Evolutionary conservation across 2,113 vertebrate species (phyloP).

Genomic region (Malurus cyaneus): DNA sequence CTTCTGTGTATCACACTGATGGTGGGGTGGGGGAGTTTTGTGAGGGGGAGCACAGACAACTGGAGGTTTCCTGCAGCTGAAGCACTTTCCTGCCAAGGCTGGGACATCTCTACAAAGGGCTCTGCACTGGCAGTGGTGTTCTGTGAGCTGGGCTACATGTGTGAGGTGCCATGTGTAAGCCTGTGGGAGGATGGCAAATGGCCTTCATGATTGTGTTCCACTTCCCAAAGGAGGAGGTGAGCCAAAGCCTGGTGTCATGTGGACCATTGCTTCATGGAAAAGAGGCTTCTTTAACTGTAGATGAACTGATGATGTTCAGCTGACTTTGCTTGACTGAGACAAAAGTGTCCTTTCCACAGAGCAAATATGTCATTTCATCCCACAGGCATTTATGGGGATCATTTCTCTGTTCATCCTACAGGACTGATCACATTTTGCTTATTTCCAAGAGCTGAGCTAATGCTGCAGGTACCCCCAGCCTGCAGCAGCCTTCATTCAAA

Average conservation of each 20-base stretch:
- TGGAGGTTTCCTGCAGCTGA: background rate
- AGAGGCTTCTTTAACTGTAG: background rate
- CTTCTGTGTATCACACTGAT: accelerated
- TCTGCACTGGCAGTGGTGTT: background rate
- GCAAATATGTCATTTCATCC: accelerated
- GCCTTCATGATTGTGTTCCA: background rate
- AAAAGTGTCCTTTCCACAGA: background rate
- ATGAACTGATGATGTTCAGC: background rate
- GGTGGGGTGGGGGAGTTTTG: background rate
- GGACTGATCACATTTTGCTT: background rate
- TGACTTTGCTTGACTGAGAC: background rate
- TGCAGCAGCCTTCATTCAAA: background rate
- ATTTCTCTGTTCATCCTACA: background rate
- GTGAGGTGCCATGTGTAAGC: background rate
- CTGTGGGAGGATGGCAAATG: background rate
- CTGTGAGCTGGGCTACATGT: background rate
- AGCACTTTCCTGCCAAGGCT: background rate
- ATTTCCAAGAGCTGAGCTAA: background rate
- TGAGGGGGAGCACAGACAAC: background rate
- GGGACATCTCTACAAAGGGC: background rate
- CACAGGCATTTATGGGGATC: background rate
- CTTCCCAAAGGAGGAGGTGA: background rate
- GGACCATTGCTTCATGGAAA: background rate
- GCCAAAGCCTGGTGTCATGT: background rate
- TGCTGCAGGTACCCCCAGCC: background rate